phyloP scores from a whole-genome alignment of 2,113 vertebrate species.

The Boulengeromyrus knoepffleri region DNA sequence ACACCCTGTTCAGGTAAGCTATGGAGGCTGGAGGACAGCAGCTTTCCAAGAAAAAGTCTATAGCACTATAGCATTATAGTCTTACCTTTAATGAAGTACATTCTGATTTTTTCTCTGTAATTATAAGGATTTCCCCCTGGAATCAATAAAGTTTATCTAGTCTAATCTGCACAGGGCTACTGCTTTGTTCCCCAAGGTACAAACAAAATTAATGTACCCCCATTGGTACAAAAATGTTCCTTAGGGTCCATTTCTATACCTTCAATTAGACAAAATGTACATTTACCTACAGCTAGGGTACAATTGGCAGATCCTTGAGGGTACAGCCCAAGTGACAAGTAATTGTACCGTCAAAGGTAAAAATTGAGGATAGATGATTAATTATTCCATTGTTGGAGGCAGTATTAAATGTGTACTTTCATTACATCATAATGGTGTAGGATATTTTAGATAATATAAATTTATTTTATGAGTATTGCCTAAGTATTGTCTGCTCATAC shows the following conservation, averaged over 20 bases:
- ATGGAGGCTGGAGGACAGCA: not conserved
- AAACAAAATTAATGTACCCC: not conserved
- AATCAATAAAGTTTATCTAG: not conserved
- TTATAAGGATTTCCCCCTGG: not conserved
- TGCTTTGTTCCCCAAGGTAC: not conserved
- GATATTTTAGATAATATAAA: not conserved
- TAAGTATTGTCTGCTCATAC: not conserved
- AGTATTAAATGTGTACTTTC: too few relatives aligned
- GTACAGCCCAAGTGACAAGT: not conserved
- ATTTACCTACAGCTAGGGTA: not conserved
- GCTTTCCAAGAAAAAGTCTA: not conserved
- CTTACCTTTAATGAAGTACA: not conserved
- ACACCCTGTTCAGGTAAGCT: conserved; percentile 83
- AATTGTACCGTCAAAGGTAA: not conserved
- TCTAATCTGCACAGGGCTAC: not conserved
- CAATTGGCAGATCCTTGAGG: not conserved
- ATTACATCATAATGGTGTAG: not conserved
- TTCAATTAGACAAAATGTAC: not conserved
- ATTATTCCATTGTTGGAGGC: too few relatives aligned
- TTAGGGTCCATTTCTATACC: not conserved
- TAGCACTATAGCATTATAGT: not conserved
- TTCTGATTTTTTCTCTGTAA: not conserved
- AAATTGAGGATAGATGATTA: too few relatives aligned
- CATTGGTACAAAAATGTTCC: not conserved
- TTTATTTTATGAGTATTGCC: not conserved